These are phyloP conservation scores for Uria lomvia DNA, from an alignment of 2,113 vertebrate genomes.

Conservation along the genomic window DNA sequence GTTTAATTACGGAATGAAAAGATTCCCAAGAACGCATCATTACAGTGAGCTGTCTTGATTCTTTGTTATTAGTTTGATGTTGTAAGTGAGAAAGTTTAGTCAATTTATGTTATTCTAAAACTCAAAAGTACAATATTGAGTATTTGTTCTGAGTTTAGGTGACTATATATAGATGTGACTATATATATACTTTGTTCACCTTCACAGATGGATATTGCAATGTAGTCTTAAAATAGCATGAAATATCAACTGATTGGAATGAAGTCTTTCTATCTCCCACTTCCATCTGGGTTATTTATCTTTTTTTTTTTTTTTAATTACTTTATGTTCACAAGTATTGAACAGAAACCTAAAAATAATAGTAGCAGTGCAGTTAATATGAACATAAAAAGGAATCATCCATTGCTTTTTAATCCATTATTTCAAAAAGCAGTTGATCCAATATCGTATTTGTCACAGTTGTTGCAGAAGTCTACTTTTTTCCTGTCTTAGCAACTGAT, in stretches of 20 bases:
- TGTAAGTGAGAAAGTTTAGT: not conserved
- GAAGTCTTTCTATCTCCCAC: not conserved
- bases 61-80: not conserved
- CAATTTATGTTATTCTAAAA: not conserved
- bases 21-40: not conserved
- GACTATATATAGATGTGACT: not conserved
- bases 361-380: not conserved
- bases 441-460: not conserved
- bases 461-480: not conserved
- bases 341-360: not conserved
- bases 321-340: not conserved
- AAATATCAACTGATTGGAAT: not conserved
- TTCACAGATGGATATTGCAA: not conserved
- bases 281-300: not conserved
- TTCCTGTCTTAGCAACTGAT: not conserved
- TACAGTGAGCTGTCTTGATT: not conserved
- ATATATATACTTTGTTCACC: not conserved
- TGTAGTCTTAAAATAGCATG: not conserved
- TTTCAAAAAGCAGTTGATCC: not conserved
- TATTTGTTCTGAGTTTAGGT: not conserved
- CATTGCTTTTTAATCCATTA: not conserved
- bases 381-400: not conserved
- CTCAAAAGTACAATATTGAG: not conserved
- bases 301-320: not conserved
- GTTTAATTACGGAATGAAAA: not conserved